Percentiles rank a stretch among this genome's conserved stretches.
These are phyloP conservation scores for Atherinomorus stipes DNA, from an alignment of 2,113 vertebrate species.

Conservation along the genomic window DNA sequence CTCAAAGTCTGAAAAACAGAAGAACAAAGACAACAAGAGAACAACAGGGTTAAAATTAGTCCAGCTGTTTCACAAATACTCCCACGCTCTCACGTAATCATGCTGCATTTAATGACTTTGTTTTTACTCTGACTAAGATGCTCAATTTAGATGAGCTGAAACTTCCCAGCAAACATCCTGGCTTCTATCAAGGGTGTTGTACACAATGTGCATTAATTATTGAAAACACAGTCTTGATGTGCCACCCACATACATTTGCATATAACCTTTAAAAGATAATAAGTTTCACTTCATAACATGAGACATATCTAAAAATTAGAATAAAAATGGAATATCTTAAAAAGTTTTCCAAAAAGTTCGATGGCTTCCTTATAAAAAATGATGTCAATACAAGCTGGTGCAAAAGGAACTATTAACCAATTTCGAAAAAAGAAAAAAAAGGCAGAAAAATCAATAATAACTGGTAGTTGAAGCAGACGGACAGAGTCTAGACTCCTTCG, in stretches of 20 bases:
- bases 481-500: too few species aligned
- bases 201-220: neutral
- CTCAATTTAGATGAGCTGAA: neutral
- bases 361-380: too few species aligned
- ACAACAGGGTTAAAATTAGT: constrained; percentile 2
- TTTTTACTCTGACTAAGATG: neutral
- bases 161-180: neutral
- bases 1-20: constrained; percentile 86
- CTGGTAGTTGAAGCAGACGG: too few species aligned
- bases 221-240: neutral
- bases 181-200: neutral
- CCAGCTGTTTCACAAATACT: constrained; percentile 19
- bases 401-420: too few species aligned
- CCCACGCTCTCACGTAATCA: neutral
- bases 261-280: neutral
- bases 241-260: neutral
- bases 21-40: neutral
- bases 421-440: too few species aligned
- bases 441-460: too few species aligned
- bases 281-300: neutral
- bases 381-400: too few species aligned
- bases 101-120: neutral
- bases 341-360: too few species aligned
- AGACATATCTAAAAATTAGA: neutral
- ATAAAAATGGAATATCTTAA: neutral